Conservation (phyloP, 2,113 vertebrate species). For the Caloenas nicobarica region DNA sequence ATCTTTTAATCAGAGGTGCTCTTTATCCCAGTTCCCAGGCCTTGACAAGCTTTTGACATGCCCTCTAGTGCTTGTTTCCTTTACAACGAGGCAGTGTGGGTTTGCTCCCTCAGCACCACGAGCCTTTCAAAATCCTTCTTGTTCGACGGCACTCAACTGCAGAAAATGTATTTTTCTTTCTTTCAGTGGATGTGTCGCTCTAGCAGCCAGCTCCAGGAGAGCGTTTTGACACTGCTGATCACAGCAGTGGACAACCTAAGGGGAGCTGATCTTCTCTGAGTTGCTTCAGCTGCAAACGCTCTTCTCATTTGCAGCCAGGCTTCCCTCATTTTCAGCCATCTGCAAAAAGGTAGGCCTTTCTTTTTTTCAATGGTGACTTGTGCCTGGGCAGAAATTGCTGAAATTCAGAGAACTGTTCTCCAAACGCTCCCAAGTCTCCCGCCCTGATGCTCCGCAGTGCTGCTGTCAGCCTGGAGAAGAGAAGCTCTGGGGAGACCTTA, state of each 20-base stretch:
- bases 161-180: background rate
- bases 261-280: background rate
- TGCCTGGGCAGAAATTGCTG: background rate
- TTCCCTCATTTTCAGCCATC: background rate
- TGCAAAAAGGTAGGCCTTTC: background rate
- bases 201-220: background rate
- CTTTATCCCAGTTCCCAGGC: background rate
- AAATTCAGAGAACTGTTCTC: background rate
- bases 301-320: background rate
- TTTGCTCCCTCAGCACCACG: background rate
- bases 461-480: background rate
- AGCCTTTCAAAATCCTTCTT: background rate
- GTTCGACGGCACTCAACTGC: background rate
- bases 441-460: background rate
- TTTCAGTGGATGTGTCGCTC: background rate
- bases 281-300: background rate
- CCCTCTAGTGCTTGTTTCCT: background rate
- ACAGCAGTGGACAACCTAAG: rapidly evolving
- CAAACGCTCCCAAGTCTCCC: rapidly evolving
- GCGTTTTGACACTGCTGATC: rapidly evolving
- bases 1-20: background rate
- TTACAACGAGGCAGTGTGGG: background rate
- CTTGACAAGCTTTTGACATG: background rate
- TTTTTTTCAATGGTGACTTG: background rate
- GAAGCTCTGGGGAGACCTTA: too few relatives aligned